Evolutionary conservation across 2,888 invertebrate species (phyloP), one percentile per base, ranked within the genome.

Genomic region (Eupsilia transversa): DNA sequence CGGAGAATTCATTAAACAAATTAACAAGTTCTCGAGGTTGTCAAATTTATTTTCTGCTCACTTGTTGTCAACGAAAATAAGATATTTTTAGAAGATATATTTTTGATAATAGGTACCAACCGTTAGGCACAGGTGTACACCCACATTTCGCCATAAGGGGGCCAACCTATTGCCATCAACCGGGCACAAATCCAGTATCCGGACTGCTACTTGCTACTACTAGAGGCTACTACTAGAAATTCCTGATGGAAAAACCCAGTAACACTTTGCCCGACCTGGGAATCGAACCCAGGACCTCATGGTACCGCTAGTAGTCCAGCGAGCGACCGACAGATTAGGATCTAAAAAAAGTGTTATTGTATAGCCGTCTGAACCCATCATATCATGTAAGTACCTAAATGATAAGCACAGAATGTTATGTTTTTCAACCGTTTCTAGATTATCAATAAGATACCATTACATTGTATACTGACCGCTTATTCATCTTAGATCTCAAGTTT

Each of bases 1-100:
- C 35, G 33, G n/a, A 60, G 52, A 77, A 72, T 71, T 75, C 68
- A 69, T 75, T 61, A 54, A 80, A 69, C 64, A 57, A 75, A 82
- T 81, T 75, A 82, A 57, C 46, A 75, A 72, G 60, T 81, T 60
- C 12, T 6, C 49, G 52, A 14, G 20, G 1, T 68, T 33, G 63
- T 20, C 46, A 46, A 59, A 46, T 59, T 69, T 56, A 38, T n/a
- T 65, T 35, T 68, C 23, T 38, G 59, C 60, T 33, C 52, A 57
- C 33, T 75, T 64, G 60, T 49, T 68, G 38, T 71, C 57, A 46
- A 6, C 9, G 35, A 6, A 67, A 72, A 35, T 38, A 41, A 30
- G 9, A 56, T 41, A 30, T 67, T 61, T 70, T 54, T 60, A 9
- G 2, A 17, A 35, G 35, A 38, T 9, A n/a, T 38, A 38, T 60